Evolutionary conservation across 2,888 invertebrate species (phyloP), one percentile per base, ranked within the genome.

Genomic region (Caenorhabditis sp.): DNA sequence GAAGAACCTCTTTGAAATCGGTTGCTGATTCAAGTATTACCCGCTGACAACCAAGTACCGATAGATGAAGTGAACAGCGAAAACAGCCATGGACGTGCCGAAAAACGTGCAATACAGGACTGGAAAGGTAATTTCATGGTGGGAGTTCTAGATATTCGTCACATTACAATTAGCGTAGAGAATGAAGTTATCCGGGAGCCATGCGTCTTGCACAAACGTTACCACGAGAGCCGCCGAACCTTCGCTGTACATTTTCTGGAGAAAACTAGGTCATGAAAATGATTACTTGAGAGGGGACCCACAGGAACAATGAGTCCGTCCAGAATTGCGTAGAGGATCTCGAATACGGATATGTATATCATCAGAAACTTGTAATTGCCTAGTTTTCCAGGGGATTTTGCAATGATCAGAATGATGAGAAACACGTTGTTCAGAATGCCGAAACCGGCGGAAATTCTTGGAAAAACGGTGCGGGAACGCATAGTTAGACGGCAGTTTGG

Each of bases 41-140:
- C 62, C 71, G 9, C 50, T 62, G 18, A 71, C 55, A 5, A 65
- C 61, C 22, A 67, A 18, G 35, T 65, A 68, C 5, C 76, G 50
- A 32, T 76, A 76, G 15, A 76, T 51, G 15, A 76, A 76, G 35
- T 76, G 76, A 28, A 76, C 22, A 1, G 76, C 58, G 18, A 76
- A 76, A 2, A 76, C 9, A 9, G 68, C 76, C 60, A 76, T 67
- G 0, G 76, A 76, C 6, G 50, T 26, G 9, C 76, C 76, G 26
- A 76, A 76, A 24, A 67, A 76, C 22, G 62, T 62, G 32, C 71
- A 71, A 22, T 62, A 71, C 11, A 62, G 44, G 6, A 55, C 71
- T 71, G 47, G 47, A 71, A 61, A 9, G 9, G 13, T 2, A 40
- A 18, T 18, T 2, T 24, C 13, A 53, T 24, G 9, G 5, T 32